These are phyloP conservation scores for Gastrophysa polygoni DNA, from an alignment of 2,888 invertebrate species.

Conservation along the genomic window DNA sequence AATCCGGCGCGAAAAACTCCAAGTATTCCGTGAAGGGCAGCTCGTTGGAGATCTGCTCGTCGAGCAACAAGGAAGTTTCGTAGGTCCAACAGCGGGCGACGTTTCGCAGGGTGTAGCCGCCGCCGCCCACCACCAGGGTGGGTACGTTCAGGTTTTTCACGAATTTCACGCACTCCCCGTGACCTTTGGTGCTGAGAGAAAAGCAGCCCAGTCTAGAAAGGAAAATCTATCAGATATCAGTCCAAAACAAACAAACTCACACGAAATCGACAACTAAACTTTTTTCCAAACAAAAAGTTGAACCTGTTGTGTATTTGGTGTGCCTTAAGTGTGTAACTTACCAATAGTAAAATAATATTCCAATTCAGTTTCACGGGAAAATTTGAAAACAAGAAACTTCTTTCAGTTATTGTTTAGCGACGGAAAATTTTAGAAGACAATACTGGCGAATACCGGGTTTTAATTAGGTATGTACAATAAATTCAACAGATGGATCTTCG, in stretches of 20 bases:
- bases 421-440: too few species aligned
- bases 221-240: background rate
- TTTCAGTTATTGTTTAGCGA: too few species aligned
- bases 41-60: slow-evolving; percentile 92
- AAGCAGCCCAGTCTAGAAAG: slow-evolving; percentile 84
- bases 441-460: too few species aligned
- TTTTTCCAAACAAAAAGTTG: background rate
- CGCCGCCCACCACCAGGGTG: slow-evolving; percentile 69
- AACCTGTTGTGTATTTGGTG: too few species aligned
- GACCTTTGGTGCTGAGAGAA: slow-evolving; percentile 91
- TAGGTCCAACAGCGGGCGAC: slow-evolving; percentile 99
- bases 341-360: too few species aligned
- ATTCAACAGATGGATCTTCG: too few species aligned
- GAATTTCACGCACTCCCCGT: slow-evolving; percentile 97
- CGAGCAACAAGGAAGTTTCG: slow-evolving; percentile 93
- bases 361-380: too few species aligned
- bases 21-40: slow-evolving; percentile 95
- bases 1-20: slow-evolving; percentile 97
- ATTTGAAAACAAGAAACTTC: too few species aligned
- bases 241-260: background rate
- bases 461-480: too few species aligned
- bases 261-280: too few species aligned
- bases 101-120: slow-evolving; percentile 90
- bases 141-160: slow-evolving; percentile 93
- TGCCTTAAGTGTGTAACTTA: too few species aligned